Conservation (phyloP, 35 echinoderm and acorn worm species). For the Diadema setosum region DNA sequence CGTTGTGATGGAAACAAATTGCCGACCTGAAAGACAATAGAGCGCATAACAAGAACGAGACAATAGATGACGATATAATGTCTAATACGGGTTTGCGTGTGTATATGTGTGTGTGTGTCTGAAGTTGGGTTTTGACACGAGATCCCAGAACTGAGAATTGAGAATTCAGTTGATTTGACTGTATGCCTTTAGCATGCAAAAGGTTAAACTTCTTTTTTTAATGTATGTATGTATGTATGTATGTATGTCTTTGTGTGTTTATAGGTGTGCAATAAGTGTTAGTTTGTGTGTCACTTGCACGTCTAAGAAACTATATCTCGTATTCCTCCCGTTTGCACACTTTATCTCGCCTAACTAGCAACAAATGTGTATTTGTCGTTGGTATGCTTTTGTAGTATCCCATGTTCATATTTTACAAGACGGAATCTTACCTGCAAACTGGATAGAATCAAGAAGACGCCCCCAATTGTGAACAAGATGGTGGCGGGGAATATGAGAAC, state of each 20-base stretch:
- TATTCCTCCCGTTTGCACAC: background rate
- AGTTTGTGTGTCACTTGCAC: background rate
- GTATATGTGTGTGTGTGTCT: background rate
- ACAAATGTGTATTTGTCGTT: background rate
- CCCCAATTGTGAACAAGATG: background rate
- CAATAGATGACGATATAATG: background rate
- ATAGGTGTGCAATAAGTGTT: background rate
- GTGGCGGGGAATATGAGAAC: background rate
- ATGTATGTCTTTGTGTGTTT: background rate
- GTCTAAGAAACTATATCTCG: background rate
- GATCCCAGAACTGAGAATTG: background rate
- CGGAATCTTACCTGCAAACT: background rate
- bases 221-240: no score
- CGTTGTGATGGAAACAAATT: no score
- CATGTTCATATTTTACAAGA: no score
- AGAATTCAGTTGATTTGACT: background rate
- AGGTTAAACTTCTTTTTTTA: no score
- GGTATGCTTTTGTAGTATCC: background rate
- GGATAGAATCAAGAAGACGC: background rate
- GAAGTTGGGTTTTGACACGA: background rate
- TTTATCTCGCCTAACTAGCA: background rate
- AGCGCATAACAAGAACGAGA: background rate
- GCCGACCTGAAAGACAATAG: background rate
- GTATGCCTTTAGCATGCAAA: no score
- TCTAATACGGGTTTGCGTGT: background rate